These are phyloP conservation scores for Cyprinodon brontotheroides DNA, from an alignment of 2,113 vertebrate species.

Conservation along the genomic window DNA sequence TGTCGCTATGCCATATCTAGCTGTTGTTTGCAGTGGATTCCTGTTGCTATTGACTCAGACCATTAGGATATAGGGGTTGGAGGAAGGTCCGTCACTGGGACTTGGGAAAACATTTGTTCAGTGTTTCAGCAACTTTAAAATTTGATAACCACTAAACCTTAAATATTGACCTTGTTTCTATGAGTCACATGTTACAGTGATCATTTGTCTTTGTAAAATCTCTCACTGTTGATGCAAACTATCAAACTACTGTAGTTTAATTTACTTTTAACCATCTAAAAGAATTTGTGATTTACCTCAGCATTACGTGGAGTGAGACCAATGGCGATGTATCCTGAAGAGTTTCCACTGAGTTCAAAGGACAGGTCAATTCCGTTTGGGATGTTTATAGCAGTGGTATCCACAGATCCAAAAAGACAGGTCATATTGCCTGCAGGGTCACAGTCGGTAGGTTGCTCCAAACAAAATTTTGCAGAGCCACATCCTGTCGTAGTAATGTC, in stretches of 20 bases:
- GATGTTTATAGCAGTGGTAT: accelerated
- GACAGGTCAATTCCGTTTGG: background rate
- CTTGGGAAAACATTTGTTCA: background rate
- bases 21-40: background rate
- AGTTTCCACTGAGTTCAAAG: constrained; percentile 38
- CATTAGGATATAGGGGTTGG: background rate
- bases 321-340: constrained; percentile 40
- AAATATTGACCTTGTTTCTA: too few relatives aligned
- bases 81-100: background rate
- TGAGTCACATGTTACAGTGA: too few relatives aligned
- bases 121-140: background rate
- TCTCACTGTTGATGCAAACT: background rate
- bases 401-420: constrained; percentile 53
- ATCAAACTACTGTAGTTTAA: background rate
- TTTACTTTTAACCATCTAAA: background rate
- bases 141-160: background rate
- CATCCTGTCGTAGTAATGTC: constrained; percentile 34
- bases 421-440: constrained; percentile 14
- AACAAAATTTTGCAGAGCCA: constrained; percentile 18
- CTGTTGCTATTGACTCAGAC: background rate
- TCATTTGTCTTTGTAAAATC: too few relatives aligned
- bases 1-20: background rate
- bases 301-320: background rate
- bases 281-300: constrained; percentile 15
- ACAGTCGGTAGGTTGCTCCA: background rate